Evolutionary conservation across 2,888 invertebrate genomes (phyloP).

Genomic region (Drosophila longiperda): DNA sequence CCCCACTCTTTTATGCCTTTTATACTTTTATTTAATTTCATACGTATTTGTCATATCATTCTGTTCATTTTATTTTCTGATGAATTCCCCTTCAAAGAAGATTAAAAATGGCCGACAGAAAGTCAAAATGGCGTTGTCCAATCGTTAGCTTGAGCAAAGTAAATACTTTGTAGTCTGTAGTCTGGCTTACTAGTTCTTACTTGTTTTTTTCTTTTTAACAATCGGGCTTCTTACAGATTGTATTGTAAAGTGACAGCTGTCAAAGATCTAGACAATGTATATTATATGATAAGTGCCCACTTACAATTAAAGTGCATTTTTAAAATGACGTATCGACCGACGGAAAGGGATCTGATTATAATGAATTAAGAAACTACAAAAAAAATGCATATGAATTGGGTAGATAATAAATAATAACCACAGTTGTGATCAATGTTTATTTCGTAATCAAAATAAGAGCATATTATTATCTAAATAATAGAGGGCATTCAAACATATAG

Average conservation of each 20-base stretch:
- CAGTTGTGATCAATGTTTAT: neutral
- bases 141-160: neutral
- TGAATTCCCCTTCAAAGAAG: constrained; percentile 27
- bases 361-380: neutral
- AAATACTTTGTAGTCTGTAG: neutral
- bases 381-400: neutral
- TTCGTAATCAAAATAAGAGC: neutral
- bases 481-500: neutral
- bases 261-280: neutral
- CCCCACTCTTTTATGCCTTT: constrained; percentile 3
- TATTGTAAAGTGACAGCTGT: constrained; percentile 35
- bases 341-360: neutral
- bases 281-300: constrained; percentile 1
- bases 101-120: constrained; percentile 41
- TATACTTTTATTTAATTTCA: constrained; percentile 19
- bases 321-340: neutral
- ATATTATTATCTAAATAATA: constrained; percentile 6
- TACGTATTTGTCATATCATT: constrained; percentile 15
- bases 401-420: neutral
- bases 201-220: neutral
- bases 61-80: constrained; percentile 27
- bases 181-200: neutral
- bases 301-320: neutral
- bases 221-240: constrained; percentile 2
- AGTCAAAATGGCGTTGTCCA: constrained; percentile 44